A percentile compares a stretch with the other conserved stretches of the same genome.
phyloP scores from a whole-genome alignment of 2,113 vertebrate species.

The Thunnus maccoyii region DNA sequence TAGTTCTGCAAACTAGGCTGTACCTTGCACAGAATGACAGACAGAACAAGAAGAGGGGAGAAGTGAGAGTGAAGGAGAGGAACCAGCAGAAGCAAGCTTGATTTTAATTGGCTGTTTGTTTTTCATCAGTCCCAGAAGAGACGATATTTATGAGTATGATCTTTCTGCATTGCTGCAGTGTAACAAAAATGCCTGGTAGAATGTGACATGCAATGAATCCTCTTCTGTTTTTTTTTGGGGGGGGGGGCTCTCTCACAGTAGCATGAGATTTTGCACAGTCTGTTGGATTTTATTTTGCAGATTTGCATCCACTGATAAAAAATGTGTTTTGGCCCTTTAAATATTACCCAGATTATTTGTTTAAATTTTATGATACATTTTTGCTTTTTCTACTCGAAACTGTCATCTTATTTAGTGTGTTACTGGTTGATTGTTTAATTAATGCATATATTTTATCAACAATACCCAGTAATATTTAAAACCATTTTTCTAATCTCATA shows the following conservation, averaged over 20 bases:
- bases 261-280: slow-evolving; percentile 35
- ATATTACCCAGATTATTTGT: no score
- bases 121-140: slow-evolving; percentile 82
- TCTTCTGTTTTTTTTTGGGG: slow-evolving; percentile 6
- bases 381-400: no score
- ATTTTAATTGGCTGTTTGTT: slow-evolving; percentile 87
- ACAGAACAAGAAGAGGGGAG: slow-evolving; percentile 43
- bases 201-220: slow-evolving; percentile 61
- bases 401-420: no score
- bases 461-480: no score
- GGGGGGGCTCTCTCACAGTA: no score
- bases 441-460: no score
- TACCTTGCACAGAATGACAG: slow-evolving; percentile 49
- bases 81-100: slow-evolving; percentile 43
- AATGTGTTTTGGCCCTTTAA: no score
- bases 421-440: no score
- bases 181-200: slow-evolving; percentile 54
- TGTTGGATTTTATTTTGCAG: neutral
- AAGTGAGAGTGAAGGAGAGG: slow-evolving; percentile 22
- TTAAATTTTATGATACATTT: no score
- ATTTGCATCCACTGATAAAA: no score
- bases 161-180: slow-evolving; percentile 74
- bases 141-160: slow-evolving; percentile 86
- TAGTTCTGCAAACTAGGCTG: slow-evolving; percentile 72
- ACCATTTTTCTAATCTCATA: no score